These are phyloP conservation scores for Sebastes dallii DNA, from an alignment of 2,797 vertebrate genomes.

Conservation along the genomic window DNA sequence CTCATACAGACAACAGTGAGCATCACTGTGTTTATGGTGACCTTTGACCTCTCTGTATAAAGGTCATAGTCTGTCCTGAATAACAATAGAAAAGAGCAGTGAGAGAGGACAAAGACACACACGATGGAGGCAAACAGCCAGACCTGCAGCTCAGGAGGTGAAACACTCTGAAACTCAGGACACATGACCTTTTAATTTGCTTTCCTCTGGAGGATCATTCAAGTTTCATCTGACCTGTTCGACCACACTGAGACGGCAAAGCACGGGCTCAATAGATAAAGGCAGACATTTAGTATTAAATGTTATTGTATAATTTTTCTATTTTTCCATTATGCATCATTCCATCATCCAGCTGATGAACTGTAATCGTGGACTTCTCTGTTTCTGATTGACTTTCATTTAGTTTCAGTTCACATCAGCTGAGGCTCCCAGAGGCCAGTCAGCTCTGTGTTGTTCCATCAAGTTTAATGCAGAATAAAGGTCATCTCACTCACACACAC, in stretches of 20 bases:
- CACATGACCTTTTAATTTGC: constrained; percentile 23
- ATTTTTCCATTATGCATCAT: background rate
- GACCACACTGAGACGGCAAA: background rate
- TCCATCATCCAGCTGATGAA: background rate
- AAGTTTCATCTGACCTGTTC: background rate
- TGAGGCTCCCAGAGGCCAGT: background rate
- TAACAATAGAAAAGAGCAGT: background rate
- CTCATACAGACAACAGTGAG: background rate
- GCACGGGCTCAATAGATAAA: background rate
- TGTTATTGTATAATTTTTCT: no score
- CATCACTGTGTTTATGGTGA: background rate
- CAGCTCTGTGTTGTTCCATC: background rate
- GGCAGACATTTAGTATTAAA: background rate
- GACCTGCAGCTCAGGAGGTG: background rate
- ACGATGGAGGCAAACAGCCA: background rate
- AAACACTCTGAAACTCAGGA: background rate
- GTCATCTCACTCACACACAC: background rate
- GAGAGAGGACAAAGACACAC: background rate
- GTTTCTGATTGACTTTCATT: background rate
- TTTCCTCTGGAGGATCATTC: constrained; percentile 1
- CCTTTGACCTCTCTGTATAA: background rate
- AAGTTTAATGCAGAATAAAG: constrained; percentile 8
- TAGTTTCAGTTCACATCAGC: background rate
- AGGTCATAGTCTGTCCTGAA: background rate
- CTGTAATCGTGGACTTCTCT: background rate